These are phyloP conservation scores for Epinephelus cyanopodus DNA, from an alignment of 2,113 vertebrate species.

Conservation along the genomic window DNA sequence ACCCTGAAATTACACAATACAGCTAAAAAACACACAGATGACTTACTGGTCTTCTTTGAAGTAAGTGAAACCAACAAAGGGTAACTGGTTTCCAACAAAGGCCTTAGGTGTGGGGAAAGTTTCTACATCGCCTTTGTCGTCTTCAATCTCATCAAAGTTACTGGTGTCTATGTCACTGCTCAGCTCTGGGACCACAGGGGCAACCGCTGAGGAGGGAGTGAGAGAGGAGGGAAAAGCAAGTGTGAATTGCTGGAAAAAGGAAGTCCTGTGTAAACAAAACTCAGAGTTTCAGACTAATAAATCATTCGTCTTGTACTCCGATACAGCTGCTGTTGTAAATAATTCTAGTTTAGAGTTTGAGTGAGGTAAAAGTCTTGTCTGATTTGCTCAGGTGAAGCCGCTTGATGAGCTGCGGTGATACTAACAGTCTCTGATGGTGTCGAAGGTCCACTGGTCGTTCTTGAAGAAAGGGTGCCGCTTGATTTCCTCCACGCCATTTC, in stretches of 20 bases:
- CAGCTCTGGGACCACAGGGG: conserved; percentile 97
- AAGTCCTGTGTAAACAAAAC: conserved; percentile 27
- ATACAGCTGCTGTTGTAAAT: neutral
- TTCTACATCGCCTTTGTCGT: conserved; percentile 97
- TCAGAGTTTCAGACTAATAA: neutral
- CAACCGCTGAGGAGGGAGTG: conserved; percentile 85
- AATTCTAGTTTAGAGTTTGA: neutral
- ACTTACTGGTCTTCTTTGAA: conserved; percentile 98
- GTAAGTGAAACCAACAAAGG: conserved; percentile 99
- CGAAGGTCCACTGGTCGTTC: conserved; percentile 98
- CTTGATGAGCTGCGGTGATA: conserved; percentile 49
- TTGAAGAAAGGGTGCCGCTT: conserved; percentile 97
- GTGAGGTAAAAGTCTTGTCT: neutral
- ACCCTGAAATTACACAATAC: neutral
- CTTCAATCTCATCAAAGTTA: conserved; percentile 99
- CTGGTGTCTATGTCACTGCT: conserved; percentile 98
- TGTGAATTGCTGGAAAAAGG: conserved; percentile 28
- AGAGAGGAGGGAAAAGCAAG: neutral
- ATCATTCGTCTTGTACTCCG: neutral
- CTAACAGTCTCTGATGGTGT: conserved; percentile 97
- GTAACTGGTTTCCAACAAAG: conserved; percentile 97
- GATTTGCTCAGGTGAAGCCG: neutral
- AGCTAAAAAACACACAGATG: neutral
- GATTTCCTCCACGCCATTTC: conserved; percentile 97
- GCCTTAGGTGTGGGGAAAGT: conserved; percentile 97